Base-by-base conservation (phyloP, 2,113 vertebrate genomes). In the Illadopsis cleaveri region DNA sequence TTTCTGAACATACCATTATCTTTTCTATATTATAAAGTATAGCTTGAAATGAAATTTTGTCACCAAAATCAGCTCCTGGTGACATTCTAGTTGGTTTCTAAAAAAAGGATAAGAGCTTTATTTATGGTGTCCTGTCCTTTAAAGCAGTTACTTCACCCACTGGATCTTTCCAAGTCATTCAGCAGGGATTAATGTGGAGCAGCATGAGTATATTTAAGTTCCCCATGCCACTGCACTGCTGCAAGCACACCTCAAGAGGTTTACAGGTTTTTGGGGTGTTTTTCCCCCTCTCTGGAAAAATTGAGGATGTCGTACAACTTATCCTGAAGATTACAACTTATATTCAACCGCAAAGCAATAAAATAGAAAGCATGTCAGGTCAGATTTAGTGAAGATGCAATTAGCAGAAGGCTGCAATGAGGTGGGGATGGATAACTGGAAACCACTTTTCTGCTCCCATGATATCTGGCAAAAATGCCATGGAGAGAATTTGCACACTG, bases 61-160 rank as follows among this genome's bases (percentile, higher is more conserved):
- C 82, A 94, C 76, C 51, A 90, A 94, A 97, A 82, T 93, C 61
- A 71, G 47, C 71, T 93, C 23, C n/a, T 77, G 33, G n/a, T 72
- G 27, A 5, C 90, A 82, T 85, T 79, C 76, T 81, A 88, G 28
- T 11, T 93, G 82, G 78, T 66, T 76, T 75, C 31, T 78, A 30
- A 23, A 86, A 80, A n/a, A 96, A 88, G 6, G 24, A 69, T 64
- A 95, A 70, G 1, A 33, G n/a, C 8, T 96, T 96, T 87, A 57
- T 90, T 75, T 88, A 82, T 72, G 42, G 53, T 5, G 20, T 89
- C 30, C 37, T 93, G 47, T 88, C 33, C 76, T 96, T 97, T 95
- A 89, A 95, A 97, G 56, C 20, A 42, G 31, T 81, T 97, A 35
- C 66, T 97, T 96, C 94, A 96, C 60, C 83, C 82, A 86, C 64